A percentile compares a stretch with the other conserved stretches of the same genome.
phyloP scores from a whole-genome alignment of 2,888 invertebrate genomes.

The Lasioglossum morio region DNA sequence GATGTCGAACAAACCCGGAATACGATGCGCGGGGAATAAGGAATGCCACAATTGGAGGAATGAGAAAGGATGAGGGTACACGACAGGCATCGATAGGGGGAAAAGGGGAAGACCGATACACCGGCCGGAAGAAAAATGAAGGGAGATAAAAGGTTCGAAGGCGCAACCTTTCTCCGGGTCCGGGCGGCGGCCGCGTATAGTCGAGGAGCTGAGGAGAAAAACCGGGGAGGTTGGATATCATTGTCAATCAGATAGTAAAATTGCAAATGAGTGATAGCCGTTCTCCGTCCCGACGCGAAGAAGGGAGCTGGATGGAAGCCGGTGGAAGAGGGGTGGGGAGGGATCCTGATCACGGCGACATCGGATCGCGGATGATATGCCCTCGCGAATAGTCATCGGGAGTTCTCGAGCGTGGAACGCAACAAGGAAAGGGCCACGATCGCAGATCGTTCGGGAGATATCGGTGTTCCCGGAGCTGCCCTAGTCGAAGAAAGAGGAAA shows the following conservation, averaged over 20 bases:
- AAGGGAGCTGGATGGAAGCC: neutral
- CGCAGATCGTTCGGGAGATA: constrained; percentile 60
- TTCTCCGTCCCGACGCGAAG: neutral
- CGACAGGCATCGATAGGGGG: constrained; percentile 27
- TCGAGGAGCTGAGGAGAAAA: neutral
- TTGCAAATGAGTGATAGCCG: constrained; percentile 36
- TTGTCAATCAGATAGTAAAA: constrained; percentile 19
- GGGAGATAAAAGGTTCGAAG: constrained; percentile 8
- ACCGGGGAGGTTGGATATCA: constrained; percentile 27
- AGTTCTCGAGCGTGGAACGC: constrained; percentile 40
- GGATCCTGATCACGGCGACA: constrained; percentile 21
- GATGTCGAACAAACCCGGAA: constrained; percentile 46
- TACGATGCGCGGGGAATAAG: constrained; percentile 35
- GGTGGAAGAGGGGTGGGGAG: neutral
- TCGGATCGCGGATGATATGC: constrained; percentile 20
- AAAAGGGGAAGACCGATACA: constrained; percentile 13
- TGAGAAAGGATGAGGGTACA: constrained; percentile 27
- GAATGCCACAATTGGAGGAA: constrained; percentile 37
- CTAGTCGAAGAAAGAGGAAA: constrained; percentile 59
- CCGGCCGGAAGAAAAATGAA: constrained; percentile 32
- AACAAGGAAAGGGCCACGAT: constrained; percentile 47
- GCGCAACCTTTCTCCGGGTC: neutral
- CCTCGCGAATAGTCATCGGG: constrained; percentile 49
- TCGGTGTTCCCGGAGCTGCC: constrained; percentile 59
- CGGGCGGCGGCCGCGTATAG: neutral